Evolutionary conservation across 2,113 vertebrate species (phyloP), one percentile per base, ranked within the genome.

Genomic region (Ciconia stormi): DNA sequence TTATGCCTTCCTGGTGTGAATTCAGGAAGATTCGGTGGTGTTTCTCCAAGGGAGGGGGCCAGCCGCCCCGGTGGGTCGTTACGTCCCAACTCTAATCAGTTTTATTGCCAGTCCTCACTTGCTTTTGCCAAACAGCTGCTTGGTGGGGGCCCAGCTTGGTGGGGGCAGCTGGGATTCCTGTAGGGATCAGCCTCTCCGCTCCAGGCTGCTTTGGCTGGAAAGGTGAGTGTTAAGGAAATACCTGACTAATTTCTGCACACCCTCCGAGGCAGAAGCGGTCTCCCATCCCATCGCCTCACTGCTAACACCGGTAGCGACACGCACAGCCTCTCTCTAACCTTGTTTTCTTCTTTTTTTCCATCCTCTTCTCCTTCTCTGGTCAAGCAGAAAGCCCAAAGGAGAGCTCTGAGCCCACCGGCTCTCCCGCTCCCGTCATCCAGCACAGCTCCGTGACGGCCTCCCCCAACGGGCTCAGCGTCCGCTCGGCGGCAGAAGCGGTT

Each of bases 401-500:
- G 96, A 98, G 97, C 95, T 98, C 99, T 2, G 99, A 99, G 97
- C 98, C 98, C 13, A 98, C 98, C 5, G 99, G 99, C 72, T 99
- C 99, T 36, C 99, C 99, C 2, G 99, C 99, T 7, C 98, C 98
- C 2, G 99, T 99, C 92, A 99, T 99, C 98, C 99, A 99, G 97
- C 99, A 99, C 98, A 98, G 99, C 97, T 99, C 99, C 7, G 96
- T 98, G 97, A 97, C 99, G 19, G 98, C 98, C 8, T 98, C 98
- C 21, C 98, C 98, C 78, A 99, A 99, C 50, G 99, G 99, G 93
- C 97, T 99, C 92, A 99, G 97, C 59, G 98, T 99, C 21, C 99
- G 99, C 89, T 99, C 99, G 20, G 99, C 99, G 13, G 99, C 99
- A 3, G 99, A 99, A 95, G 99, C 99, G 21, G 99, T 99, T 91